Evolutionary conservation across 2,888 invertebrate genomes (phyloP), one percentile per base, ranked within the genome.

Genomic region (Ferrisia virgata): DNA sequence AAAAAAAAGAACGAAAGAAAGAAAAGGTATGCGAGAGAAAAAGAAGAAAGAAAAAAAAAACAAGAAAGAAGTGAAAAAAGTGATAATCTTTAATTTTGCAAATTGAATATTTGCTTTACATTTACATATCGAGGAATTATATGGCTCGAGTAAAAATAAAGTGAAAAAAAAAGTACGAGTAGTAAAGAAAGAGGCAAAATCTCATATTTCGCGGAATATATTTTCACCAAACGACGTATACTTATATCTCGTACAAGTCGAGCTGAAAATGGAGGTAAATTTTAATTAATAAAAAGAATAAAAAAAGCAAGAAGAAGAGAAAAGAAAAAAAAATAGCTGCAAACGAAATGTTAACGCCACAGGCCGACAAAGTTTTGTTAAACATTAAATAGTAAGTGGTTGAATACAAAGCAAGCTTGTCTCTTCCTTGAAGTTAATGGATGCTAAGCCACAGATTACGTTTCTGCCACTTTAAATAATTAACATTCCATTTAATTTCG

Each of bases 391-490:
- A 76, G 72, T 76, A 76, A 76, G 72, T 76, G 72, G 72, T 36
- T 76, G 72, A 76, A 76, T 76, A 76, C 72, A 76, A 76, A 76
- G 72, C 72, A 36, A 36, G 72, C 72, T 76, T 76, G 72, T 76
- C 72, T 76, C 36, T 76, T 76, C 72, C 72, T 76, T 76, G 33
- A 36, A 76, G 33, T 76, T 76, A 76, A 76, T 76, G 72, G 72
- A 76, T 76, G 72, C 72, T 76, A 76, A 76, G 72, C 72, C 72
- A 76, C 72, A 76, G 72, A 76, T 76, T 76, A 76, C 72, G 72
- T 76, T 76, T 76, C 72, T 76, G 72, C 72, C 72, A 76, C 72
- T 76, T 76, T 76, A 76, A 76, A 76, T 76, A 76, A 76, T 76
- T 76, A 76, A 76, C 72, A 76, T 76, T 76, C 72, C 72, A 76